These are phyloP conservation scores for Thunnus albacares DNA, from an alignment of 2,797 vertebrate species.

Conservation along the genomic window DNA sequence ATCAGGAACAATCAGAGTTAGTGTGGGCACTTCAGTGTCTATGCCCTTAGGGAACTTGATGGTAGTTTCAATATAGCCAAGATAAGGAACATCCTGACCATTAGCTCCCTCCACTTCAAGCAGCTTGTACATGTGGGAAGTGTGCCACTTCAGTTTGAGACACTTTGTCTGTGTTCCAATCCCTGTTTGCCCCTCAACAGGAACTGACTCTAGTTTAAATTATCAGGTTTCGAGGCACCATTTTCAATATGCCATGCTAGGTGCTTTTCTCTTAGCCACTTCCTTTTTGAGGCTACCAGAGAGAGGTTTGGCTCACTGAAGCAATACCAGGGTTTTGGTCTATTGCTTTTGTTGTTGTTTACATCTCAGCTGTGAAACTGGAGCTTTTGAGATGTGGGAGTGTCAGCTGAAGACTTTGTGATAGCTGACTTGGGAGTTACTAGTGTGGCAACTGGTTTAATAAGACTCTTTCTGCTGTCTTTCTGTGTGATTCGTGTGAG, in stretches of 20 bases:
- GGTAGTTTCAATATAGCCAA: conserved; percentile 22
- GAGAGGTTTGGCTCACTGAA: conserved; percentile 32
- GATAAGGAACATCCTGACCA: conserved; percentile 28
- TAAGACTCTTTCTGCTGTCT: too few relatives aligned
- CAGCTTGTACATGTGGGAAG: conserved; percentile 2
- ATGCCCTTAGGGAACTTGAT: conserved; percentile 20
- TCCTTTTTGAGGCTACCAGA: conserved; percentile 32
- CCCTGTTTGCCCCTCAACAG: conserved; percentile 24
- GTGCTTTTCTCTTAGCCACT: conserved; percentile 34
- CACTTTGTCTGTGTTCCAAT: conserved; percentile 1
- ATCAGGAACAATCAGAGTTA: conserved; percentile 30
- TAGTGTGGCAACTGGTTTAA: too few relatives aligned
- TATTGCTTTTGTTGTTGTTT: neutral
- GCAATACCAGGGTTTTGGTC: conserved; percentile 31
- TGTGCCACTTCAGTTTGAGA: neutral
- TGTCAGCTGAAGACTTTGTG: neutral
- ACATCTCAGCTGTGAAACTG: neutral
- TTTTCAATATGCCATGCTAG: neutral
- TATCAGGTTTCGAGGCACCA: neutral
- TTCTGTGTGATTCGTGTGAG: neutral
- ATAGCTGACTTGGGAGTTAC: neutral
- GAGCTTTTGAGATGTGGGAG: neutral
- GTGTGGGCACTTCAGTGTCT: conserved; percentile 24
- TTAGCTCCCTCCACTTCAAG: conserved; percentile 33
- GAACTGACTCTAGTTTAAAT: conserved; percentile 23